These are phyloP conservation scores for Aleiodes sp. DNA, from an alignment of 1,140 invertebrate species.

Conservation along the genomic window DNA sequence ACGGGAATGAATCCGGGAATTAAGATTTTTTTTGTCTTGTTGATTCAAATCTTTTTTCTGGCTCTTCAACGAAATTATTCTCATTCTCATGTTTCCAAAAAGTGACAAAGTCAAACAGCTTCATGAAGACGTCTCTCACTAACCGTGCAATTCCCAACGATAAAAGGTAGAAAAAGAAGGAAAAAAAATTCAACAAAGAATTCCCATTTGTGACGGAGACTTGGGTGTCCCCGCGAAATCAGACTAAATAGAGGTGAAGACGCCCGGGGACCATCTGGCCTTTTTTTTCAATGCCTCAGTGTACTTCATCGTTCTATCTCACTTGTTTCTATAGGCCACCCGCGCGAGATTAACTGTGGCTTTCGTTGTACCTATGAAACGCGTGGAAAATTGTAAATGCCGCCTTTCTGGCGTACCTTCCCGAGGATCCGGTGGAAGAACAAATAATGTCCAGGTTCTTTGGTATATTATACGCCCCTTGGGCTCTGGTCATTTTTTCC, in stretches of 20 bases:
- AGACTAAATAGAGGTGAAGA: conserved; percentile 11
- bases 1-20: too few relatives aligned
- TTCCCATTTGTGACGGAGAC: conserved; percentile 7
- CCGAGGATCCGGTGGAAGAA: conserved; percentile 14
- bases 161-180: not conserved
- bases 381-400: conserved; percentile 15
- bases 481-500: too few relatives aligned
- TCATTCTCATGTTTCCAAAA: too few relatives aligned
- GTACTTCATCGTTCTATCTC: not conserved
- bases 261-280: conserved; percentile 16
- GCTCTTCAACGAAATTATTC: too few relatives aligned
- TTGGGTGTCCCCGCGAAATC: conserved; percentile 15
- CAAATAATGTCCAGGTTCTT: conserved; percentile 12
- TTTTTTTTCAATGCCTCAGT: not conserved
- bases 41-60: too few relatives aligned
- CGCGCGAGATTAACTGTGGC: conserved; percentile 15
- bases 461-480: conserved; percentile 12
- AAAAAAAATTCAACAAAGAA: not conserved
- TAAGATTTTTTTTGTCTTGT: too few relatives aligned
- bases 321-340: too few relatives aligned
- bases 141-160: not conserved
- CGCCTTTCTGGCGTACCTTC: conserved; percentile 1
- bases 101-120: too few relatives aligned
- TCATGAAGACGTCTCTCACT: not conserved
- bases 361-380: conserved; percentile 16